These are phyloP conservation scores for Rhagonycha fulva DNA, from an alignment of 2,888 invertebrate species.

Conservation along the genomic window DNA sequence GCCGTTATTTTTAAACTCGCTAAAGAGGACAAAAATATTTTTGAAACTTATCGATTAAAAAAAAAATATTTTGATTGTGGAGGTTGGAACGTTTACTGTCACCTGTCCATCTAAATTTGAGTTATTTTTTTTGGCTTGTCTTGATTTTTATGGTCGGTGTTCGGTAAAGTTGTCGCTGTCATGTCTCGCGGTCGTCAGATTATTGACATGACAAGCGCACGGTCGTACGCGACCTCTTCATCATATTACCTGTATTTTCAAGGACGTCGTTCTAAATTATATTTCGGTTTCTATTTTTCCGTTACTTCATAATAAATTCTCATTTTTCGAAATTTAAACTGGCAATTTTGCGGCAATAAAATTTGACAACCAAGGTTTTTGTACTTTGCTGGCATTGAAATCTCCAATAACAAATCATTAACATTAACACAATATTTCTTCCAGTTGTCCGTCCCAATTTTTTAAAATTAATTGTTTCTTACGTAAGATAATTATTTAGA, in stretches of 20 bases:
- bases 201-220: constrained; percentile 47
- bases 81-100: constrained; percentile 15
- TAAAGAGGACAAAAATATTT: not conserved
- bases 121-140: constrained; percentile 29
- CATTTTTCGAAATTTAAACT: not conserved
- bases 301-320: not conserved
- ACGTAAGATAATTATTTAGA: constrained; percentile 3
- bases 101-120: constrained; percentile 19
- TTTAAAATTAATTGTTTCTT: constrained; percentile 1
- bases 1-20: constrained; percentile 5
- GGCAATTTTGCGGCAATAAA: not conserved
- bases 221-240: constrained; percentile 49
- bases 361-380: not conserved
- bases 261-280: constrained; percentile 35
- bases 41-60: not conserved
- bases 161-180: constrained; percentile 41
- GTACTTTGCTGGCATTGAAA: not conserved
- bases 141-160: constrained; percentile 26
- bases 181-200: constrained; percentile 48
- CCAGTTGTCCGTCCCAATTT: not conserved
- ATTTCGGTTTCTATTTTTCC: constrained; percentile 9
- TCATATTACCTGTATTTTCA: constrained; percentile 49
- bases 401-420: constrained; percentile 2
- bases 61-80: not conserved
- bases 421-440: not conserved